These are phyloP conservation scores for Strigops habroptila DNA, from an alignment of 2,113 vertebrate species.

Conservation along the genomic window DNA sequence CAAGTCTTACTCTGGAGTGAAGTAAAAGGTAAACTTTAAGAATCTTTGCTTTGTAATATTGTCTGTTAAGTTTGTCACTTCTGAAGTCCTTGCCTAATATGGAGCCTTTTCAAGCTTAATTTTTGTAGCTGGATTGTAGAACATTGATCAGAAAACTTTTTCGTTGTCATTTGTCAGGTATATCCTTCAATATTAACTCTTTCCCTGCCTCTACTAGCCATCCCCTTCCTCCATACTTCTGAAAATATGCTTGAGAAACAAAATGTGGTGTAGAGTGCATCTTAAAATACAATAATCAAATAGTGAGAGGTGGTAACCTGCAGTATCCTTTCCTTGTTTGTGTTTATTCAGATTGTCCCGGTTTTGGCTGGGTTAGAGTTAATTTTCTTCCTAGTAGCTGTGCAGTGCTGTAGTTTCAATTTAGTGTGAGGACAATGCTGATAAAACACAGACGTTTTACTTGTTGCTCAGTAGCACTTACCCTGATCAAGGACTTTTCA, in stretches of 20 bases:
- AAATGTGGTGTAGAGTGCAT: not conserved
- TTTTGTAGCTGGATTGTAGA: not conserved
- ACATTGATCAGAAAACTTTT: not conserved
- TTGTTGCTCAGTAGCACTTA: not conserved
- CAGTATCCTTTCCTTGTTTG: not conserved
- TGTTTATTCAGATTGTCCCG: not conserved
- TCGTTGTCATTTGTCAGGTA: not conserved
- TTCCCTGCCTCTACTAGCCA: not conserved
- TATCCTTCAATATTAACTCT: not conserved
- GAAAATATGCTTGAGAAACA: not conserved
- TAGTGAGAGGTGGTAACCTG: not conserved
- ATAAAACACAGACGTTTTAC: not conserved
- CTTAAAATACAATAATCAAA: not conserved
- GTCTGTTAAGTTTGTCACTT: not conserved
- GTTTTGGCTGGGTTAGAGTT: not conserved
- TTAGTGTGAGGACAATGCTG: not conserved
- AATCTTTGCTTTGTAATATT: not conserved
- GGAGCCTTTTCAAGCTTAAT: not conserved
- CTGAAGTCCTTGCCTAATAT: not conserved
- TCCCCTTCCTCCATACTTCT: not conserved
- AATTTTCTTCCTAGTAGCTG: not conserved
- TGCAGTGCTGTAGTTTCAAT: not conserved
- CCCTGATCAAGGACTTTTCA: not conserved
- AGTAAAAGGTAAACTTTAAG: constrained; percentile 80
- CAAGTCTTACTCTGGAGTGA: constrained; percentile 96